phyloP scores from a whole-genome alignment of 2,888 invertebrate species.

The Hemithea aestivaria region DNA sequence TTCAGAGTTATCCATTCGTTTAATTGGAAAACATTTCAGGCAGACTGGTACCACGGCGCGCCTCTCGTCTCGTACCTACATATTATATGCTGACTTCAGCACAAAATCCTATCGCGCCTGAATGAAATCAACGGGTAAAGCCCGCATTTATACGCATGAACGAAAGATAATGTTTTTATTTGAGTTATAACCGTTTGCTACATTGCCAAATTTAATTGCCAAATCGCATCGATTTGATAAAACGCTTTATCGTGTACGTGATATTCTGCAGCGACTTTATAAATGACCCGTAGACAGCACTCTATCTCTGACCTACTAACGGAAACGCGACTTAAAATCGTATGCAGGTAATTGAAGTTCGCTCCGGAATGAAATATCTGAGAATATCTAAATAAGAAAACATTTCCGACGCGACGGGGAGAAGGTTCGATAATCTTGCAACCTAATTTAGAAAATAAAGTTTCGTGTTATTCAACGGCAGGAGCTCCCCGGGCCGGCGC shows the following conservation, averaged over 20 bases:
- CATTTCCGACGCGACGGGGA: constrained; percentile 7
- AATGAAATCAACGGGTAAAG: constrained; percentile 21
- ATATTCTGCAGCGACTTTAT: constrained; percentile 4
- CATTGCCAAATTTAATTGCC: no score
- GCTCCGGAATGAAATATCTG: constrained; percentile 7
- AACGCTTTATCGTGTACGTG: constrained; percentile 15
- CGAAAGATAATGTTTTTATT: constrained; percentile 15
- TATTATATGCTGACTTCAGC: constrained; percentile 25
- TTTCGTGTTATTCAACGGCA: constrained; percentile 32
- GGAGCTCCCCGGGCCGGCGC: constrained; percentile 28
- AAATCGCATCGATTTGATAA: background rate
- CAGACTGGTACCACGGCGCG: constrained; percentile 24
- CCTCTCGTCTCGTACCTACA: constrained; percentile 28
- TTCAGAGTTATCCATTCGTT: constrained; percentile 35
- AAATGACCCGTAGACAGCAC: constrained; percentile 10
- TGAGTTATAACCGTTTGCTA: constrained; percentile 14
- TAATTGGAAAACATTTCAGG: constrained; percentile 48
- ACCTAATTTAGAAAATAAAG: constrained; percentile 25
- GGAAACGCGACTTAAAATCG: constrained; percentile 10
- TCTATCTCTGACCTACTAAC: constrained; percentile 7
- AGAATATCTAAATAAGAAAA: constrained; percentile 15
- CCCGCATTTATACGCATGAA: constrained; percentile 18
- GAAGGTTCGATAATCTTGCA: constrained; percentile 15
- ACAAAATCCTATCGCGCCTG: constrained; percentile 18
- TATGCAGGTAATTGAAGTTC: constrained; percentile 18